Evolutionary conservation across 2,113 vertebrate species (phyloP).

Genomic region (Ardeotis arabs): DNA sequence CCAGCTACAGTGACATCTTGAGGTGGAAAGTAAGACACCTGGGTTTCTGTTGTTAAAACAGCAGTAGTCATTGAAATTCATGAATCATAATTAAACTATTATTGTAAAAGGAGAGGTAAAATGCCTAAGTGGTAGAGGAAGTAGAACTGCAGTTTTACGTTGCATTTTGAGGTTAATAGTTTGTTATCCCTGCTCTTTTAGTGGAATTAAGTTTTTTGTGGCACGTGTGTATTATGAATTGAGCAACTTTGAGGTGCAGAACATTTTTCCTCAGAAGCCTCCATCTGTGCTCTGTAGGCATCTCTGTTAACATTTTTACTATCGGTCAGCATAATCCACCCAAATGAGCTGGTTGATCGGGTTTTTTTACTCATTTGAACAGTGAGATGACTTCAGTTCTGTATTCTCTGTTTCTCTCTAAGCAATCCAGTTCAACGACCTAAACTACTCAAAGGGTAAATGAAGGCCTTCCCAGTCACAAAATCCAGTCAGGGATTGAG

Average conservation of each 20-base stretch:
- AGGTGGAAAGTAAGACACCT: background rate
- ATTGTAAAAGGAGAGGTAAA: background rate
- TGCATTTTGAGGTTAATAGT: background rate
- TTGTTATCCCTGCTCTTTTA: background rate
- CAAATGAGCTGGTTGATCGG: background rate
- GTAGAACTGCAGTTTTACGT: background rate
- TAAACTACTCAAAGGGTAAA: background rate
- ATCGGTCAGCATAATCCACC: background rate
- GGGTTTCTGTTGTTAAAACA: background rate
- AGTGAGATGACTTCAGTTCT: background rate
- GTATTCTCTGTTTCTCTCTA: background rate
- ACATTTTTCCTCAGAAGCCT: background rate
- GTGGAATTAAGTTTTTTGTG: background rate
- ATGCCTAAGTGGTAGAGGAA: background rate
- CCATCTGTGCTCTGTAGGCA: background rate
- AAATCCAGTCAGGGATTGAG: background rate
- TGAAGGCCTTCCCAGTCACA: background rate
- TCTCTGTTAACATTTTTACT: background rate
- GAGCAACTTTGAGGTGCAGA: background rate
- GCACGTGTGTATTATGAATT: background rate
- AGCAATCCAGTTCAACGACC: background rate
- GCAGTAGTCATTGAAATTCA: background rate
- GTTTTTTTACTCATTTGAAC: background rate
- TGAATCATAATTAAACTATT: background rate
- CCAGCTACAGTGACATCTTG: constrained; percentile 35